Base-by-base conservation (phyloP, 2,888 invertebrate genomes). In the Pristionchus entomophagus region DNA sequence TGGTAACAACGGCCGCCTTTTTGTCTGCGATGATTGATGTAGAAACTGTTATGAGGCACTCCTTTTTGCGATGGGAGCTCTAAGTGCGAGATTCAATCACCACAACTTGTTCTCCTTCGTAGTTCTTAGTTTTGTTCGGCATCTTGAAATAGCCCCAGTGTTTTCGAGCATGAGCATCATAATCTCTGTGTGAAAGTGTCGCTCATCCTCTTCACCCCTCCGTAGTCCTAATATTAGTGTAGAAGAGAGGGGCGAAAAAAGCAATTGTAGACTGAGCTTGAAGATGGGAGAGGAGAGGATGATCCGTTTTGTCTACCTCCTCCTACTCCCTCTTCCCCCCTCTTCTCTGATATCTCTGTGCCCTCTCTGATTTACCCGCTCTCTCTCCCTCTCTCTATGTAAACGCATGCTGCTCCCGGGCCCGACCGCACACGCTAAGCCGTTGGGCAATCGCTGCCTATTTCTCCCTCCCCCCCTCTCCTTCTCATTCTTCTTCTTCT, bases 191-290 rank as follows among this genome's bases (percentile, higher is more conserved):
- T 69, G 38, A 35, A 38, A 32, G 6, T 14, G 69, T 69, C 19
- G 56, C 56, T 56, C 56, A 56, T 56, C 78, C 10, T 45, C 8
- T 29, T 22, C 35, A 62, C 29, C 6, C n/a, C 45, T 32, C 51
- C 26, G 38, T 2, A 22, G 35, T 35, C 49, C 77, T 53, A 53
- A 80, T 51, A 80, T 51, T 53, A 80, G 56, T n/a, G 51, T 29
- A 32, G 38, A 6, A 14, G 51, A 69, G 53, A 38, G 22, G 1
- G 41, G 73, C 41, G 65, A 73, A 73, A 73, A 73, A 73, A 73
- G 73, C 65, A 65, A 65, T 73, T 41, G 73, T 10, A 73, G 73
- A 73, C 73, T 45, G 45, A n/a, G 73, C 73, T 73, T 73, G 73
- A 73, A n/a, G 14, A 14, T n/a, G n/a, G 22, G 56, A n/a, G 17